These are phyloP conservation scores for Anas platyrhynchos DNA, from an alignment of 2,113 vertebrate species.

Conservation along the genomic window DNA sequence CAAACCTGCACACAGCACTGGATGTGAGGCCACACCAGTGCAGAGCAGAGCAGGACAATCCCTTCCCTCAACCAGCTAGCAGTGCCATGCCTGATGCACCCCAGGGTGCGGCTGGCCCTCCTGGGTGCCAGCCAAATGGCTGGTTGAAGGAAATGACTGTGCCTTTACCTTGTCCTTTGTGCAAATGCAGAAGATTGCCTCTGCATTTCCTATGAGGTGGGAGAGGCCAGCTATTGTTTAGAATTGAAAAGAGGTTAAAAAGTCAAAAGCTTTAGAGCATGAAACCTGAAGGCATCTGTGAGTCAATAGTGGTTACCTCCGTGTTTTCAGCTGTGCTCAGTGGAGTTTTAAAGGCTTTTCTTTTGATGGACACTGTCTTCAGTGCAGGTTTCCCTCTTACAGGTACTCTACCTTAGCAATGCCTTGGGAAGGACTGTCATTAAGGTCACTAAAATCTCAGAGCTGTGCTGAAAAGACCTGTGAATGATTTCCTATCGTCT, in stretches of 20 bases:
- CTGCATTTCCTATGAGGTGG: rapidly evolving
- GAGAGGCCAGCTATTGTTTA: not conserved
- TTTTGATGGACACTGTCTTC: not conserved
- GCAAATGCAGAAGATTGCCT: not conserved
- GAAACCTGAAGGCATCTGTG: not conserved
- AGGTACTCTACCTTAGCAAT: not conserved
- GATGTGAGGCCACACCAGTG: not conserved
- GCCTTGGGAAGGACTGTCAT: not conserved
- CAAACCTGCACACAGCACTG: not conserved
- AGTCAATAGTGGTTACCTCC: not conserved
- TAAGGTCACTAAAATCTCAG: not conserved
- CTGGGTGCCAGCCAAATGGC: not conserved
- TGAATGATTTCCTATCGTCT: not conserved
- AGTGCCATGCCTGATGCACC: not conserved
- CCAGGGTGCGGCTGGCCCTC: not conserved
- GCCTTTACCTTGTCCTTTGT: not conserved
- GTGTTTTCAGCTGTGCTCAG: not conserved
- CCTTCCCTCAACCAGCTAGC: not conserved
- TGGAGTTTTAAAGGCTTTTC: not conserved
- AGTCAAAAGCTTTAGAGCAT: not conserved
- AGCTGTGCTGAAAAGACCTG: not conserved
- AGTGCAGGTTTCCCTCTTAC: not conserved
- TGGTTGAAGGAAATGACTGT: not conserved
- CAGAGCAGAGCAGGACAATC: not conserved
- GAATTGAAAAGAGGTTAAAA: not conserved